Conservation (phyloP, 92 coral and sea anemone genomes). For the Micromussa lordhowensis region DNA sequence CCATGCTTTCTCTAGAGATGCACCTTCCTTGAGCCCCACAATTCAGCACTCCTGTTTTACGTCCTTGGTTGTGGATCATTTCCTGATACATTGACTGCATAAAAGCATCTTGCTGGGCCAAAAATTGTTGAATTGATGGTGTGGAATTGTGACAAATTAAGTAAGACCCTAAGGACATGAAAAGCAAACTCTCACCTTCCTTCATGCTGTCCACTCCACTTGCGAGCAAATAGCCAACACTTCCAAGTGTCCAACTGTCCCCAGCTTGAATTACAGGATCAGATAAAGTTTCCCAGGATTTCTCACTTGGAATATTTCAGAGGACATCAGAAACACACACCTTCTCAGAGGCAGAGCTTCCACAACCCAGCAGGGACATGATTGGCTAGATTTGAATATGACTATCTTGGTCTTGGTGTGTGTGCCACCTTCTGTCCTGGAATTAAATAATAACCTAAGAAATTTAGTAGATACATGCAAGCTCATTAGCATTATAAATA, state of each 20-base stretch:
- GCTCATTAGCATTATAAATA: neutral
- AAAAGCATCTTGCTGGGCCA: neutral
- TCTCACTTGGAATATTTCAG: too few species aligned
- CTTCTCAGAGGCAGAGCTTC: conserved; percentile 36
- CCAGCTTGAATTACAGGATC: neutral
- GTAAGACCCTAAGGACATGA: conserved; percentile 11
- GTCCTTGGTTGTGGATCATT: neutral
- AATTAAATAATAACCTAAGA: neutral
- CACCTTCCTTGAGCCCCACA: too few species aligned
- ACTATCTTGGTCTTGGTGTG: neutral
- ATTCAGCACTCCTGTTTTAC: too few species aligned
- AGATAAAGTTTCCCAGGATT: too few species aligned
- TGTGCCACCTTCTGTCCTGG: conserved; percentile 16
- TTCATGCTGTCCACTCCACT: conserved; percentile 5
- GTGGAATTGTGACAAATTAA: neutral
- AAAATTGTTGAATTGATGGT: neutral
- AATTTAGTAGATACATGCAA: neutral
- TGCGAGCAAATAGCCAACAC: neutral
- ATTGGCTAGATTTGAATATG: conserved; percentile 12
- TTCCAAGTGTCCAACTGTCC: conserved; percentile 1
- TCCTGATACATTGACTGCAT: neutral
- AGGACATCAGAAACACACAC: too few species aligned
- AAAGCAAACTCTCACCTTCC: conserved; percentile 25
- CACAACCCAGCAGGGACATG: conserved; percentile 29
- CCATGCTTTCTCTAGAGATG: too few species aligned